phyloP scores from a whole-genome alignment of 2,797 vertebrate genomes.

The Chanos chanos region DNA sequence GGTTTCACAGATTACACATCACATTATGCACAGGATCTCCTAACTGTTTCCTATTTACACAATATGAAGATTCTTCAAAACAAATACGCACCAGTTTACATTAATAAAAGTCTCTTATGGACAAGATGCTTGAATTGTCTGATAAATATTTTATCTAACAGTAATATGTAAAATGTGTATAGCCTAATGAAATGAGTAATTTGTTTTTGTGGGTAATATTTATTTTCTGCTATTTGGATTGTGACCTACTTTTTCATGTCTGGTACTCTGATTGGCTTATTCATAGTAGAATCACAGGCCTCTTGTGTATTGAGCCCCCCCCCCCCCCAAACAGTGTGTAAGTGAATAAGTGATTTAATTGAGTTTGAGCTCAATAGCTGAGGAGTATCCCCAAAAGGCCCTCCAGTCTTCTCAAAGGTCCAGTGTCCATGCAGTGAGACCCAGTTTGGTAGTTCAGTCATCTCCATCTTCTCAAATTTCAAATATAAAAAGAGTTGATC shows the following conservation, averaged over 20 bases:
- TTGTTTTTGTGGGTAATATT: background rate
- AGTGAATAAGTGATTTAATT: background rate
- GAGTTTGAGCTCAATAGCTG: background rate
- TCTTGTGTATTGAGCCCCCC: background rate
- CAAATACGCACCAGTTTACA: too few species aligned
- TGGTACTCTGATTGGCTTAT: background rate
- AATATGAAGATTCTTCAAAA: too few species aligned
- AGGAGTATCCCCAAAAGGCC: background rate
- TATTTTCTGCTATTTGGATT: background rate
- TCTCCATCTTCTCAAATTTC: conserved; percentile 1
- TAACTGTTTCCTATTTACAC: too few species aligned
- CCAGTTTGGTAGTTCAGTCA: conserved; percentile 6
- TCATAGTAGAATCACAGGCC: background rate
- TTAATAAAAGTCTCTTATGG: too few species aligned
- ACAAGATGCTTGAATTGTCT: too few species aligned
- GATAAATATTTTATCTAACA: too few species aligned
- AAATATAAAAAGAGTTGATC: conserved; percentile 24
- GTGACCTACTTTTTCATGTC: conserved; percentile 6
- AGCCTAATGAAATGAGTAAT: too few species aligned
- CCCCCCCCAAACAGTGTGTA: background rate
- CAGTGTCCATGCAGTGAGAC: conserved; percentile 11
- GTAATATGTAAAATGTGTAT: too few species aligned
- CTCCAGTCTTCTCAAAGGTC: background rate
- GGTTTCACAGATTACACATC: too few species aligned
- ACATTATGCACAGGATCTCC: too few species aligned